Evolutionary conservation across 1,140 invertebrate genomes (phyloP), one percentile per base, ranked within the genome.

Genomic region (Leptoteleia sp.): DNA sequence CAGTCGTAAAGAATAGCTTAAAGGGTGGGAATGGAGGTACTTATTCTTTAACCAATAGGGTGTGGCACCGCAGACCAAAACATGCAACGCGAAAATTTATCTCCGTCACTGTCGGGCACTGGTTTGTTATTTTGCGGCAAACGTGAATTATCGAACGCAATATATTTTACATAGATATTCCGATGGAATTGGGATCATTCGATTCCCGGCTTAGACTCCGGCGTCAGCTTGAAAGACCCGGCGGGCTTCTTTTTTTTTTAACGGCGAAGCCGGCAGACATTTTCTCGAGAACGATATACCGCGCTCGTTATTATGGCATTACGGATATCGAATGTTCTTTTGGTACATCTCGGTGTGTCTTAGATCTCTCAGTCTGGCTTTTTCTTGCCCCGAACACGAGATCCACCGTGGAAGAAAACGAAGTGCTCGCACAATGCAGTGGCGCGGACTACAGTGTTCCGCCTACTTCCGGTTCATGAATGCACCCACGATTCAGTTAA

Each of bases 301-400:
- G 62, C 48, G 79, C 78, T 83, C 76, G 81, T 83, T 84, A 86
- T 86, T 86, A 83, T 81, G 77, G 80, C 64, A 86, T 84, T 85
- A 82, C 79, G 76, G 81, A 83, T 84, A 86, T 86, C 84, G 81
- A 84, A 86, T 86, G 84, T 86, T 84, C 82, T 84, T 83, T 85
- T 86, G 55, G 13, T 42, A 35, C 57, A 61, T 59, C 57, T 73
- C 59, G 40, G 54, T 50, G 38, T n/a, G 29, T 61, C 68, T 73
- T 43, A 64, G 40, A 61, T 55, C 72, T 81, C 62, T 75, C 64
- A 68, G 54, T 76, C 54, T 47, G 37, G 54, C 54, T 79, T 40
- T 62, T 71, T 78, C 68, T 62, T 73, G 42, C 29, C 42, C 47
- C 52, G 61, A 72, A 61, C 16, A 27, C 22, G 71, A 76, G 77